Evolutionary conservation across 1,140 invertebrate species (phyloP).

Genomic region (Fopius arisanus): DNA sequence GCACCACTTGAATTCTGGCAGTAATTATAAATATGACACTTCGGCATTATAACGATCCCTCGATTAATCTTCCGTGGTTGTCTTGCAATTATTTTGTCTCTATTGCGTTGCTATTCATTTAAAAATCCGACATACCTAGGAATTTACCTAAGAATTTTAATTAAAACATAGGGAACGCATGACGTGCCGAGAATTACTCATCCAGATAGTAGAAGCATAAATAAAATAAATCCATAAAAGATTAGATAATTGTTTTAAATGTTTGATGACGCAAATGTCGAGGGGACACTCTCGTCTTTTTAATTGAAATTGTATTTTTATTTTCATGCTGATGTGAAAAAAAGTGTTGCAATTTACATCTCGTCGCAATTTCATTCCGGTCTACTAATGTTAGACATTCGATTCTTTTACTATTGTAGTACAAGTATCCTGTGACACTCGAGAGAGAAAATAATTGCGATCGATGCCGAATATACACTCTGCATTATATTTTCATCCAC

Average conservation of each 20-base stretch:
- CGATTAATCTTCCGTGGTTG: slow-evolving; percentile 1
- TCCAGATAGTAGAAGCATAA: too few relatives aligned
- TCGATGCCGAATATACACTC: slow-evolving; percentile 14
- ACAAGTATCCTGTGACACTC: slow-evolving; percentile 9
- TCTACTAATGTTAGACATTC: background rate
- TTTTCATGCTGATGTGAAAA: too few relatives aligned
- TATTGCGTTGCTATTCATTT: background rate
- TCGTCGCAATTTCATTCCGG: background rate
- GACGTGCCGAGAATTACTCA: too few relatives aligned
- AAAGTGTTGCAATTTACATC: too few relatives aligned
- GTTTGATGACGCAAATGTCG: too few relatives aligned
- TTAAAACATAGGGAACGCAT: too few relatives aligned
- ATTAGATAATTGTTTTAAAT: too few relatives aligned
- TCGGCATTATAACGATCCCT: slow-evolving; percentile 31
- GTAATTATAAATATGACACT: slow-evolving; percentile 40
- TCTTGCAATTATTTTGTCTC: background rate
- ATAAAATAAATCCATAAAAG: too few relatives aligned
- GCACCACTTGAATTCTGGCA: slow-evolving; percentile 16
- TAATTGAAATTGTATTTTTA: too few relatives aligned
- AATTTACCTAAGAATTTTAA: too few relatives aligned
- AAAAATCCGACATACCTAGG: background rate
- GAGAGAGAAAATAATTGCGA: slow-evolving; percentile 19
- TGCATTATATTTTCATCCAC: slow-evolving; percentile 7
- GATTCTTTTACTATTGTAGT: slow-evolving; percentile 9
- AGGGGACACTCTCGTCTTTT: too few relatives aligned